Percentiles rank a stretch among this genome's conserved stretches.
Evolutionary conservation across 2,797 vertebrate genomes (phyloP).

Genomic region (Gobio occitaniae): DNA sequence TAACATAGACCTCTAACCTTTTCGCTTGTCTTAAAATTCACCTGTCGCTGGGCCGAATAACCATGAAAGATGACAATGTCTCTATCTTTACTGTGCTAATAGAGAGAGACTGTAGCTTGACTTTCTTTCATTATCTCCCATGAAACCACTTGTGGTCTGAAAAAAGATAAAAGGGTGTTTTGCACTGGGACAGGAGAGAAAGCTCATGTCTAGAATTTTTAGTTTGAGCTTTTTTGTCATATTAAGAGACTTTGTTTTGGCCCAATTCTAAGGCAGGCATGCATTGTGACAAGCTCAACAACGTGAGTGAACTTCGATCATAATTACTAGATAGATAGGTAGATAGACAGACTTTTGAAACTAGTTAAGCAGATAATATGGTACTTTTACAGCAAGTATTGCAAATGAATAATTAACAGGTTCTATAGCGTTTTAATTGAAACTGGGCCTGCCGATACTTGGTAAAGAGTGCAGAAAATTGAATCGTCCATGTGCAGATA

Average conservation of each 20-base stretch:
- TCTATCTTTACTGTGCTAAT: conserved; percentile 9
- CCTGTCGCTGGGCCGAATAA: neutral
- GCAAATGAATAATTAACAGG: conserved; percentile 77
- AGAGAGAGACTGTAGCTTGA: conserved; percentile 4
- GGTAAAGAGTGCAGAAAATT: conserved; percentile 77
- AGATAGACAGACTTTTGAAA: neutral
- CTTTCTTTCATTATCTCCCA: conserved; percentile 34
- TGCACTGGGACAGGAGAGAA: neutral
- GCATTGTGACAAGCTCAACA: neutral
- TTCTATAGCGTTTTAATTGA: conserved; percentile 75
- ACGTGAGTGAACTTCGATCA: neutral
- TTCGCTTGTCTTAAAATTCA: conserved; percentile 4
- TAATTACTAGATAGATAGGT: neutral
- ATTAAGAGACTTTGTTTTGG: neutral
- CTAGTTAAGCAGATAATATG: conserved; percentile 55
- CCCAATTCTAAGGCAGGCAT: neutral
- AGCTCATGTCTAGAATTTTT: conserved; percentile 10
- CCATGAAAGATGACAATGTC: neutral
- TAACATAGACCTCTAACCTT: conserved; percentile 68
- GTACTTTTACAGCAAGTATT: conserved; percentile 68
- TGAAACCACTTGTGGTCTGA: neutral
- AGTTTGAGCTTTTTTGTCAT: neutral
- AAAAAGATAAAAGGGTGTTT: conserved; percentile 1
- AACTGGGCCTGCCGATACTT: conserved; percentile 69
- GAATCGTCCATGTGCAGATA: conserved; percentile 73